These are phyloP conservation scores for Ornithoptera alexandrae DNA, from an alignment of 2,888 invertebrate genomes.

Conservation along the genomic window DNA sequence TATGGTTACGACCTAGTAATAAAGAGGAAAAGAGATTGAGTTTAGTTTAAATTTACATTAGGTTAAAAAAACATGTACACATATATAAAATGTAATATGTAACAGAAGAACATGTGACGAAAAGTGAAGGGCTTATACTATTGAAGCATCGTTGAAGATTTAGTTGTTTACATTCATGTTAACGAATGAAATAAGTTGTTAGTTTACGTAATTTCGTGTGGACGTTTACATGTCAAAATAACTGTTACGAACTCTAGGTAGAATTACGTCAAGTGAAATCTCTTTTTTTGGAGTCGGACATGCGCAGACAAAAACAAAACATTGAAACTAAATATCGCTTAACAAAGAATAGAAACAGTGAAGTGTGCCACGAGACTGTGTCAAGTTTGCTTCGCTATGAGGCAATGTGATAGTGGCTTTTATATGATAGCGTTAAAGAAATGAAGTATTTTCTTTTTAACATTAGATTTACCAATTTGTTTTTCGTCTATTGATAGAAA, in stretches of 20 bases:
- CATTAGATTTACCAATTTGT: no score
- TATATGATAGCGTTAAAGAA: conserved; percentile 31
- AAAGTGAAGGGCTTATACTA: conserved; percentile 24
- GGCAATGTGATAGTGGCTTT: conserved; percentile 44
- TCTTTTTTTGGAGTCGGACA: conserved; percentile 21
- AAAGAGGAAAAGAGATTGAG: no score
- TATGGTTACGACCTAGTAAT: no score
- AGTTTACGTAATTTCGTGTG: conserved; percentile 16
- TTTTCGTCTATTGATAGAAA: no score
- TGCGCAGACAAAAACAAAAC: conserved; percentile 18
- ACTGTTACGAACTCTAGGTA: conserved; percentile 10
- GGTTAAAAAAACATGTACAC: no score
- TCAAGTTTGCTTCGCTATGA: conserved; percentile 61
- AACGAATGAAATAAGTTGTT: conserved; percentile 2
- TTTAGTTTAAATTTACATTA: no score
- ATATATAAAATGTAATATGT: neutral
- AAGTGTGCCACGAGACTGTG: conserved; percentile 55
- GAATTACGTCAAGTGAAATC: conserved; percentile 10
- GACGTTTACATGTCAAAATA: conserved; percentile 9
- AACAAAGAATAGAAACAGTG: conserved; percentile 26
- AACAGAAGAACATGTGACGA: neutral
- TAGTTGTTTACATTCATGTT: conserved; percentile 15
- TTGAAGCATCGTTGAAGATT: conserved; percentile 5
- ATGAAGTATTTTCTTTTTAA: neutral
- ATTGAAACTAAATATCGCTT: conserved; percentile 16